Conservation (phyloP, 2,797 vertebrate genomes). For the Lophius americanus region DNA sequence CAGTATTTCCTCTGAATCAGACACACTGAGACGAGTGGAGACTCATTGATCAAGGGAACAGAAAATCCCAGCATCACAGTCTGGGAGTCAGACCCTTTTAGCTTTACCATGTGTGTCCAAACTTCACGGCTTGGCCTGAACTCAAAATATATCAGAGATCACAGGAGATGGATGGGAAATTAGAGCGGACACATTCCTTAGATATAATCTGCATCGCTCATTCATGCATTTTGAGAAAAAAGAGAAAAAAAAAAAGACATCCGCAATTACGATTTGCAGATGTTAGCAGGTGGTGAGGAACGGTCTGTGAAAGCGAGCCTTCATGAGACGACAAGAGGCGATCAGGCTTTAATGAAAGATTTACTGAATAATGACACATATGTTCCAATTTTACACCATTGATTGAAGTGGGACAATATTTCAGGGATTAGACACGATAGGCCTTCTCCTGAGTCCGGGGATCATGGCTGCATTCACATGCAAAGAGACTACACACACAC, state of each 20-base stretch:
- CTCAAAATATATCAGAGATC: constrained; percentile 57
- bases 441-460: constrained; percentile 58
- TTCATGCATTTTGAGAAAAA: constrained; percentile 31
- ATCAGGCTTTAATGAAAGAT: constrained; percentile 76
- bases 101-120: constrained; percentile 73
- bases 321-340: constrained; percentile 14
- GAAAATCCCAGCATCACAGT: constrained; percentile 63
- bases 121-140: constrained; percentile 67
- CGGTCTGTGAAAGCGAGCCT: constrained; percentile 15
- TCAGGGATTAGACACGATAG: constrained; percentile 74
- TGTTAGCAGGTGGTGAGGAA: constrained; percentile 19
- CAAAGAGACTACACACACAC: constrained; percentile 72
- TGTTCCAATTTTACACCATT: constrained; percentile 75
- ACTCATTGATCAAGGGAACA: constrained; percentile 63
- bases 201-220: constrained; percentile 30
- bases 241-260: neutral
- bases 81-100: constrained; percentile 59
- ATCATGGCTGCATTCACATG: constrained; percentile 88
- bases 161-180: constrained; percentile 53
- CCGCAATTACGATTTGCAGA: neutral
- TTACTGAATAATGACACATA: constrained; percentile 76
- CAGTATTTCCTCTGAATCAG: constrained; percentile 22
- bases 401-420: constrained; percentile 67
- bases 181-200: constrained; percentile 35
- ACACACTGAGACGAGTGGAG: constrained; percentile 45